Conservation (phyloP, 2,113 vertebrate species). For the Ochotona curzoniae region DNA sequence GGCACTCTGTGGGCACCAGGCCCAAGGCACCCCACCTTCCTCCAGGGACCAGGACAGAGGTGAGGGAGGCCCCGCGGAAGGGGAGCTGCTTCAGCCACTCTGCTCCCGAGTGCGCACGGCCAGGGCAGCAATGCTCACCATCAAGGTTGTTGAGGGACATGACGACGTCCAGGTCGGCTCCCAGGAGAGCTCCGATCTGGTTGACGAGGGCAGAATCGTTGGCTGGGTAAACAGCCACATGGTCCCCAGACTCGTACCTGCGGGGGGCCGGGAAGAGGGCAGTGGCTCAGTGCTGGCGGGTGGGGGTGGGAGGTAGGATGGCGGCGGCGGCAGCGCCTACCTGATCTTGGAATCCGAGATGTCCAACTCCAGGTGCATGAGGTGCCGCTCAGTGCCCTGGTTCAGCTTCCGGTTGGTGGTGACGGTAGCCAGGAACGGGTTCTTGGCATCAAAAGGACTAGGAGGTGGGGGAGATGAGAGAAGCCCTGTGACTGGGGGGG, state of each 20-base stretch:
- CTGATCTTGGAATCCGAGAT: constrained; percentile 97
- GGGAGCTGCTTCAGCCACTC: not conserved
- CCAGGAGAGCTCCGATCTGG: constrained; percentile 93
- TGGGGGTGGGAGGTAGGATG: fast-evolving
- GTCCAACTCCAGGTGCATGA: constrained; percentile 97
- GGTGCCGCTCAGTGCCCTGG: constrained; percentile 92
- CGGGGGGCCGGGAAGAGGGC: not conserved
- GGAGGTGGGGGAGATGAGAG: constrained; percentile 29
- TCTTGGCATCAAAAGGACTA: constrained; percentile 97
- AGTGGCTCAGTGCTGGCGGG: fast-evolving
- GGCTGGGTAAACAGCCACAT: constrained; percentile 95
- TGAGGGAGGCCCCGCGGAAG: no score
- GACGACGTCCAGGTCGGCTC: constrained; percentile 92
- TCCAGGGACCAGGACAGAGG: no score
- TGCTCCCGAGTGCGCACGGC: not conserved
- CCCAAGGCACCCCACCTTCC: no score
- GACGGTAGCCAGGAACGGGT: constrained; percentile 95
- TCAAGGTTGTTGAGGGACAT: constrained; percentile 99
- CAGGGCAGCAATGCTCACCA: constrained; percentile 86
- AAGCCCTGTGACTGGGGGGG: not conserved
- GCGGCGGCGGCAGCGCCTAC: constrained; percentile 77
- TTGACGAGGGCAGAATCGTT: constrained; percentile 93
- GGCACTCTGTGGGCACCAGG: no score
- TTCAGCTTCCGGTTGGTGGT: constrained; percentile 95
- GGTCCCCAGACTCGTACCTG: constrained; percentile 98